Percentiles rank a stretch among this genome's conserved stretches.
Conservation (phyloP, 2,113 vertebrate species). For the Anser brachyrhynchus region DNA sequence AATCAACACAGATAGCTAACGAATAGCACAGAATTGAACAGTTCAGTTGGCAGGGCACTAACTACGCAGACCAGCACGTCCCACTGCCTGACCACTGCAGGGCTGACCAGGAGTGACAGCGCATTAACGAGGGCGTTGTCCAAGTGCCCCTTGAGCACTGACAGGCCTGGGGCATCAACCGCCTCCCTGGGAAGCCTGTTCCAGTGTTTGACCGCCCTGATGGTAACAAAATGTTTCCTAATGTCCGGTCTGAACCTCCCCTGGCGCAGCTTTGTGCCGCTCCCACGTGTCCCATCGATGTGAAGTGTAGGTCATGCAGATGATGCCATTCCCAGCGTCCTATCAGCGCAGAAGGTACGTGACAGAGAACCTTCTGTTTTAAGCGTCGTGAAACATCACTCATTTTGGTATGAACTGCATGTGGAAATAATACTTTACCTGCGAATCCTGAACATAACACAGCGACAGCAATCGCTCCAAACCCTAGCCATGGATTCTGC, state of each 20-base stretch:
- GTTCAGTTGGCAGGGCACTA: no score
- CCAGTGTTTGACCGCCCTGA: neutral
- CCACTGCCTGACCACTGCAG: neutral
- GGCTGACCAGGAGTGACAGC: neutral
- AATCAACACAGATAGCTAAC: neutral
- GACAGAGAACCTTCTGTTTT: neutral
- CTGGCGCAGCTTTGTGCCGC: neutral
- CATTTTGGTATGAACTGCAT: neutral
- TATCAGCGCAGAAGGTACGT: neutral
- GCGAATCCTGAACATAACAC: constrained; percentile 98
- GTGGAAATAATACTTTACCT: constrained; percentile 77
- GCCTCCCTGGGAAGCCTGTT: neutral
- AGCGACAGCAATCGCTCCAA: constrained; percentile 88
- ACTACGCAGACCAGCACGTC: no score
- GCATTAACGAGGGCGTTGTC: neutral
- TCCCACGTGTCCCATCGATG: neutral
- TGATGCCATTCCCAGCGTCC: neutral
- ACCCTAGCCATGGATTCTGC: constrained; percentile 90
- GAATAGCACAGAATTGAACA: neutral
- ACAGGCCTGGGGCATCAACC: neutral
- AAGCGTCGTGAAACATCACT: neutral
- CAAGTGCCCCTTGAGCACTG: neutral
- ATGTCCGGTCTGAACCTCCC: neutral
- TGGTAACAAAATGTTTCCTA: neutral
- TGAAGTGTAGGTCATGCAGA: no score